These are phyloP conservation scores for Xenops minutus DNA, from an alignment of 2,797 vertebrate genomes.

Conservation along the genomic window DNA sequence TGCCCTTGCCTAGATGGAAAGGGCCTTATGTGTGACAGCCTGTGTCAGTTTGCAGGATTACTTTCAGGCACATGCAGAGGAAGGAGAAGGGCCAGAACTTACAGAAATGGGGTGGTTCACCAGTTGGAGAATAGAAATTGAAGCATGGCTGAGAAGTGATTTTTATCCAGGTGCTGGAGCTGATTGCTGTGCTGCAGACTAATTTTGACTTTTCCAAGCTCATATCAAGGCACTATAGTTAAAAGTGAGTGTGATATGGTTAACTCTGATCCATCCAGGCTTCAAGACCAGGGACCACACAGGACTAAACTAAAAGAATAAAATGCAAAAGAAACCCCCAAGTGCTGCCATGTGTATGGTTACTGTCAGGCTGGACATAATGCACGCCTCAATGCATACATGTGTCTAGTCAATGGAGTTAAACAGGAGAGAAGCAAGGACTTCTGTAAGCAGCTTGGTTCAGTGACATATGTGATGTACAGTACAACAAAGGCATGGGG, in stretches of 20 bases:
- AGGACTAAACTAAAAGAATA: neutral
- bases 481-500: neutral
- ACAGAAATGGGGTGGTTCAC: neutral
- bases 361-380: neutral
- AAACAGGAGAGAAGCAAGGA: neutral
- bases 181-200: neutral
- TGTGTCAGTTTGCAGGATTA: neutral
- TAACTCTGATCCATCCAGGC: neutral
- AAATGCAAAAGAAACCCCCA: neutral
- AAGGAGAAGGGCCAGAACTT: neutral
- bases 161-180: neutral
- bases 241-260: accelerated
- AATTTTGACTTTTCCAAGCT: neutral
- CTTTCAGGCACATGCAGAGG: neutral
- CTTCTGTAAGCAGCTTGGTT: neutral
- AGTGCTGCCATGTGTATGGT: neutral
- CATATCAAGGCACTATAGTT: accelerated
- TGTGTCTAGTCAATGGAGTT: neutral
- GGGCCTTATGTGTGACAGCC: neutral
- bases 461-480: neutral
- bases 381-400: accelerated
- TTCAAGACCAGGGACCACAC: neutral
- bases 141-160: neutral
- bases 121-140: neutral
- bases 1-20: neutral